Percentiles rank a stretch among this genome's conserved stretches.
phyloP scores from a whole-genome alignment of 2,888 invertebrate genomes.

The Drosophila seclusa region DNA sequence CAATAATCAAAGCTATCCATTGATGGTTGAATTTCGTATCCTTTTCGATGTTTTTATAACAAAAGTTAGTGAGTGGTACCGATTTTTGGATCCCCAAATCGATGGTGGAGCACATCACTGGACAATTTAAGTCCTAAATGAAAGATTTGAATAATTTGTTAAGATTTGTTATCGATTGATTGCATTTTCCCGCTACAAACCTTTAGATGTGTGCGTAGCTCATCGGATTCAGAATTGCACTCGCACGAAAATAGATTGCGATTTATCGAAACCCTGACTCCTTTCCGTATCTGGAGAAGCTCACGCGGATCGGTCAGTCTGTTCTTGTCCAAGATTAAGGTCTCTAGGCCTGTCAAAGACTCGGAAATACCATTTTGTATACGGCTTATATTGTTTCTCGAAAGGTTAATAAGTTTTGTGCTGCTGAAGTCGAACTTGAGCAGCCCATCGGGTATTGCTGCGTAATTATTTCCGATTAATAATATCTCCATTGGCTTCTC shows the following conservation, averaged over 20 bases:
- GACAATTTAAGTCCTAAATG: neutral
- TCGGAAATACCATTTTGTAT: neutral
- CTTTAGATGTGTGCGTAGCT: neutral
- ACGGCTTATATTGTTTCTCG: neutral
- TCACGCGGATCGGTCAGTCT: neutral
- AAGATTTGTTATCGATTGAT: neutral
- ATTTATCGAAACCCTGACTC: rapidly evolving
- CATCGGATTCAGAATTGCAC: neutral
- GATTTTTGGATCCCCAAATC: neutral
- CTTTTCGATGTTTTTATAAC: neutral
- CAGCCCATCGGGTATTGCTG: neutral
- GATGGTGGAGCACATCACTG: neutral
- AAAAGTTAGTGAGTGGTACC: rapidly evolving
- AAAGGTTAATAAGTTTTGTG: neutral
- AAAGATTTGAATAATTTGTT: neutral
- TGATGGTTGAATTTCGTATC: neutral
- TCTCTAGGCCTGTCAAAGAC: rapidly evolving
- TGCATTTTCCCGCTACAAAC: neutral
- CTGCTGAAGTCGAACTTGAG: neutral
- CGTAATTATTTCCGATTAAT: neutral
- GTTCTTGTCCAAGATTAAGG: neutral
- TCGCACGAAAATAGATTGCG: constrained; percentile 1
- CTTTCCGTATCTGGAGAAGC: neutral
- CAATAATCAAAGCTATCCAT: rapidly evolving
- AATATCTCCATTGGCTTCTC: neutral